These are phyloP conservation scores for Drosophila subobscura DNA, from an alignment of 1,140 invertebrate species.

Conservation along the genomic window DNA sequence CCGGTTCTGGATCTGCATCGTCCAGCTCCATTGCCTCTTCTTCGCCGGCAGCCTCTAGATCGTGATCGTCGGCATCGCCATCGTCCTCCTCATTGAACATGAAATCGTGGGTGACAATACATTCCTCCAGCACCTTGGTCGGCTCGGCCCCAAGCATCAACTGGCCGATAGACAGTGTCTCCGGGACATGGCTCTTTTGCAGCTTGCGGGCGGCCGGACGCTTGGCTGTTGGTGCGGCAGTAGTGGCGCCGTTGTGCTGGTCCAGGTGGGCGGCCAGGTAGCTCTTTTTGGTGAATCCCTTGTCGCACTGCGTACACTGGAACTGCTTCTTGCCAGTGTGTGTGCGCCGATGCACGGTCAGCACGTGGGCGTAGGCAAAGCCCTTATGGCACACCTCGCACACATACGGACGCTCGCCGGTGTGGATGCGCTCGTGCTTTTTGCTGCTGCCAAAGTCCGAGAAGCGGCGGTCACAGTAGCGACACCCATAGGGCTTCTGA, in stretches of 20 bases:
- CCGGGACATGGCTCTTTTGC: conserved; percentile 4
- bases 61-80: conserved; percentile 13
- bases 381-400: conserved; percentile 89
- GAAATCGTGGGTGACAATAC: conserved; percentile 73
- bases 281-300: conserved; percentile 80
- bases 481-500: conserved; percentile 87
- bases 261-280: conserved; percentile 76
- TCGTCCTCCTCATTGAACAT: conserved; percentile 69
- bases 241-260: conserved; percentile 46
- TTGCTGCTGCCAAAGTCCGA: conserved; percentile 86
- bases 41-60: conserved; percentile 13
- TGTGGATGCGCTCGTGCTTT: conserved; percentile 89
- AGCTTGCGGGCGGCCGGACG: conserved; percentile 24
- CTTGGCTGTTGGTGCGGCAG: background rate
- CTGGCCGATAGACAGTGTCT: conserved; percentile 20
- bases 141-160: conserved; percentile 39
- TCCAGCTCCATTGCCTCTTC: conserved; percentile 36
- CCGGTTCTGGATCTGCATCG: conserved; percentile 21
- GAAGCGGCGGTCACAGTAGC: conserved; percentile 88
- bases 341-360: conserved; percentile 86
- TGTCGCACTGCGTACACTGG: conserved; percentile 74
- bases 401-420: conserved; percentile 89
- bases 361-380: conserved; percentile 88
- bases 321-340: conserved; percentile 88
- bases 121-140: conserved; percentile 67